Percentiles rank a stretch among this genome's conserved stretches.
phyloP scores from a whole-genome alignment of 2,113 vertebrate genomes.

The Arizona elegans region DNA sequence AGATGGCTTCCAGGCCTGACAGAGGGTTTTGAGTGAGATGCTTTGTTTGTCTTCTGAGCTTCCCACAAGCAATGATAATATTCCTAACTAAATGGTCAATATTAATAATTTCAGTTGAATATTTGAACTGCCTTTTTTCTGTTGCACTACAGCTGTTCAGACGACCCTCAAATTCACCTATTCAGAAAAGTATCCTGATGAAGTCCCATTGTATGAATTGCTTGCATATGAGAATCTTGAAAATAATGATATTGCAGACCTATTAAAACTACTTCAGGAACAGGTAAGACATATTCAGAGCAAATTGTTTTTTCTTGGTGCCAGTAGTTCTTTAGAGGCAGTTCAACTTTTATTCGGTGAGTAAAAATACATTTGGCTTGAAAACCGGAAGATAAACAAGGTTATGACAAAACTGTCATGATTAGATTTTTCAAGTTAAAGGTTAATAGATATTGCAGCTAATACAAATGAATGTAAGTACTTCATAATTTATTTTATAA shows the following conservation, averaged over 20 bases:
- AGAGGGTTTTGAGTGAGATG: not conserved
- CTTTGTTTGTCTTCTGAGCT: not conserved
- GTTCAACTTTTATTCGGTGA: not conserved
- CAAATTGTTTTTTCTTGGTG: not conserved
- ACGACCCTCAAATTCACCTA: conserved; percentile 94
- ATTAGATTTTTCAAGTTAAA: not conserved
- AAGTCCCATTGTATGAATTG: conserved; percentile 89
- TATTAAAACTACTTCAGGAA: conserved; percentile 84
- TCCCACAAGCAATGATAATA: not conserved
- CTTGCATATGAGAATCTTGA: conserved; percentile 91
- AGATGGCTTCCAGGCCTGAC: too few relatives aligned
- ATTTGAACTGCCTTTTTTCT: conserved; percentile 20
- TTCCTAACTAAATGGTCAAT: not conserved
- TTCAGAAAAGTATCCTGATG: conserved; percentile 92
- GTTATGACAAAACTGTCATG: not conserved
- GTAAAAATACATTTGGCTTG: not conserved
- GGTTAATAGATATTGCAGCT: not conserved
- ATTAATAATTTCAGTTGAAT: not conserved
- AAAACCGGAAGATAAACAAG: not conserved
- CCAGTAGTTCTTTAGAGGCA: not conserved
- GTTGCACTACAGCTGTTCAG: conserved; percentile 81
- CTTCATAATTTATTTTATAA: not conserved
- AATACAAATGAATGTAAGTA: not conserved
- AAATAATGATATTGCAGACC: conserved; percentile 75
- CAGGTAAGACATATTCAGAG: conserved; percentile 76